Base-by-base conservation (phyloP, 2,113 vertebrate species). In the Toxostoma redivivum region DNA sequence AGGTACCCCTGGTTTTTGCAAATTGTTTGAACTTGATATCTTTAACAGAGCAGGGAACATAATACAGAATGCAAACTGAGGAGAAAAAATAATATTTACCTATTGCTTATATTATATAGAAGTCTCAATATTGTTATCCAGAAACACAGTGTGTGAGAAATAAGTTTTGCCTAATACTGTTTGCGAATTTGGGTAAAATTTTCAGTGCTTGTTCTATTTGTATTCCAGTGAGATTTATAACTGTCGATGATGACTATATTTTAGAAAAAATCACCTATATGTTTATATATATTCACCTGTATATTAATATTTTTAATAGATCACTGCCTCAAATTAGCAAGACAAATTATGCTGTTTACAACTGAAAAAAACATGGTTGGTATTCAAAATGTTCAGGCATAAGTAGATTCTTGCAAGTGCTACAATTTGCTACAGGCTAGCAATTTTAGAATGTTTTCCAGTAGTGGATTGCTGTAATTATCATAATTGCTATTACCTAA, bases 401-500 rank as follows among this genome's bases (percentile, higher is more conserved):
- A 94, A 96, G 65, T 81, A 81, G 15, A 66, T 72, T 61, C 35
- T 67, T 77, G 27, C 44, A 94, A 90, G 47, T 61, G 44, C 31
- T 62, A 38, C 0, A 4, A 67, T 94, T 91, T 89, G 77, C 56
- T 88, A 48, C 65, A 92, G 91, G 9, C 73, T 93, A 65, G 58
- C 56, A 93, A 70, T 95, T 93, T 93, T 77, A 58, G 33, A 95
- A 85, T 65, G 69, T 81, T 96, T 93, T 72, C 81, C 89, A 71
- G 23, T 48, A 79, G 28, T 78, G 71, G 65, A 81, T 93, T 94
- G 62, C 83, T 94, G 67, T 94, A 94, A 95, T 96, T 94, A 96
- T 37, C 28, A 42, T 71, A 88, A 94, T 93, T 96, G 60, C 67
- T 57, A 44, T 94, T 95, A 83, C 74, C 88, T 95, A 86, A 92